Percentiles rank a stretch among this genome's conserved stretches.
Evolutionary conservation across 2,797 vertebrate genomes (phyloP).

Genomic region (Neosilurus mollespiculum): DNA sequence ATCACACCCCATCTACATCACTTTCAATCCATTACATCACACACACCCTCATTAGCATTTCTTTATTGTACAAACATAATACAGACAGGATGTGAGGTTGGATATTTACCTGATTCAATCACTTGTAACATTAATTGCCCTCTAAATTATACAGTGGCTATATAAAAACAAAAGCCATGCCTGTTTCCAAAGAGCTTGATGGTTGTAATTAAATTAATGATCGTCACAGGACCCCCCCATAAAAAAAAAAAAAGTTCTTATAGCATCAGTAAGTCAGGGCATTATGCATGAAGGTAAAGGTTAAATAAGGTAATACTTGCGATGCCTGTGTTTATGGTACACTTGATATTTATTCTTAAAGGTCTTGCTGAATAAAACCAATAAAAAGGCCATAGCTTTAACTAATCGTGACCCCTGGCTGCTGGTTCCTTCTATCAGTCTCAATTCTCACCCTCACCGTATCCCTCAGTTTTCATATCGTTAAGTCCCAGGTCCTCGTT

Average conservation of each 20-base stretch:
- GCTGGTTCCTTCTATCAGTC: not conserved
- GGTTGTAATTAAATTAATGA: constrained; percentile 12
- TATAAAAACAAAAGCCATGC: not conserved
- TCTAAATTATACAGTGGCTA: constrained; percentile 14
- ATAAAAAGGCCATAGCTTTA: not conserved
- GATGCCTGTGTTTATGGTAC: not conserved
- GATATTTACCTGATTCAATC: too few species aligned
- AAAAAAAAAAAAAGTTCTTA: constrained; percentile 10
- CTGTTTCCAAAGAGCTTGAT: not conserved
- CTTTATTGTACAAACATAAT: constrained; percentile 43
- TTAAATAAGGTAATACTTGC: not conserved
- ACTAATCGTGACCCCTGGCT: not conserved
- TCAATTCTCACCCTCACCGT: constrained; percentile 59
- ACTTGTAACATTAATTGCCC: constrained; percentile 3
- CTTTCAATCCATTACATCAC: not conserved
- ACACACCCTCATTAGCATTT: not conserved
- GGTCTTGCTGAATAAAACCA: not conserved
- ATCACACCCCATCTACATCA: not conserved
- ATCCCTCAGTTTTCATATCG: constrained; percentile 91
- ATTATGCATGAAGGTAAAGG: not conserved
- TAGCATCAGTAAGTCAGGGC: constrained; percentile 12
- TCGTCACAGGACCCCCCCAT: not conserved
- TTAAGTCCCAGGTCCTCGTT: constrained; percentile 95
- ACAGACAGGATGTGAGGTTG: not conserved
- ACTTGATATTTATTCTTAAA: not conserved